Evolutionary conservation across 1,140 invertebrate genomes (phyloP).

Genomic region (Berghia stephanieae): DNA sequence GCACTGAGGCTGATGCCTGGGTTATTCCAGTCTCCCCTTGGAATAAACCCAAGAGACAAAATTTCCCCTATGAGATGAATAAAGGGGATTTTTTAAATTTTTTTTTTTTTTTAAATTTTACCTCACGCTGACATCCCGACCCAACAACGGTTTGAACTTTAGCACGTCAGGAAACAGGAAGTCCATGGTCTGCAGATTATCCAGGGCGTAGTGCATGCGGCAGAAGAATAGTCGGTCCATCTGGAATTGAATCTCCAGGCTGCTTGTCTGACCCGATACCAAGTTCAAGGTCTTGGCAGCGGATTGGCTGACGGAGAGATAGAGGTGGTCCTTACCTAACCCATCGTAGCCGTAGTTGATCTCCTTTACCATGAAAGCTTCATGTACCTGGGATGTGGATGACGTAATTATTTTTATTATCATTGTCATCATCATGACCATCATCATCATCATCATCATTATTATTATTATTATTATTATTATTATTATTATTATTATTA

Average conservation of each 20-base stretch:
- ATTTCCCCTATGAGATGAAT: too few relatives aligned
- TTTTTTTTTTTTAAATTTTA: too few relatives aligned
- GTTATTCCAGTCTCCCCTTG: too few relatives aligned
- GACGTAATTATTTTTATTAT: too few relatives aligned
- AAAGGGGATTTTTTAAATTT: too few relatives aligned
- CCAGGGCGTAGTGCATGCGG: slow-evolving; percentile 60
- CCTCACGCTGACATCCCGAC: too few relatives aligned
- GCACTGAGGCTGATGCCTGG: too few relatives aligned
- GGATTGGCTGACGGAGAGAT: slow-evolving; percentile 45
- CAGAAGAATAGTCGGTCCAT: slow-evolving; percentile 58
- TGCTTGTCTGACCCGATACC: slow-evolving; percentile 26
- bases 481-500: too few relatives aligned
- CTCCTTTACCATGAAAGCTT: slow-evolving; percentile 52
- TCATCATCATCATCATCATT: too few relatives aligned
- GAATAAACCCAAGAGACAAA: too few relatives aligned
- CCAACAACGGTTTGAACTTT: slow-evolving; percentile 53
- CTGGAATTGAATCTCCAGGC: slow-evolving; percentile 62
- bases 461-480: too few relatives aligned
- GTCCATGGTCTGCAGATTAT: slow-evolving; percentile 50
- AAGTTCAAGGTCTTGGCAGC: slow-evolving; percentile 47
- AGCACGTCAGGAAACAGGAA: slow-evolving; percentile 59
- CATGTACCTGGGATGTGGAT: slow-evolving; percentile 47
- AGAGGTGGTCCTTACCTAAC: slow-evolving; percentile 56
- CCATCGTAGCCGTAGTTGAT: slow-evolving; percentile 58
- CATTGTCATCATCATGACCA: too few relatives aligned